phyloP scores from a whole-genome alignment of 2,113 vertebrate genomes.

The Phainopepla nitens region DNA sequence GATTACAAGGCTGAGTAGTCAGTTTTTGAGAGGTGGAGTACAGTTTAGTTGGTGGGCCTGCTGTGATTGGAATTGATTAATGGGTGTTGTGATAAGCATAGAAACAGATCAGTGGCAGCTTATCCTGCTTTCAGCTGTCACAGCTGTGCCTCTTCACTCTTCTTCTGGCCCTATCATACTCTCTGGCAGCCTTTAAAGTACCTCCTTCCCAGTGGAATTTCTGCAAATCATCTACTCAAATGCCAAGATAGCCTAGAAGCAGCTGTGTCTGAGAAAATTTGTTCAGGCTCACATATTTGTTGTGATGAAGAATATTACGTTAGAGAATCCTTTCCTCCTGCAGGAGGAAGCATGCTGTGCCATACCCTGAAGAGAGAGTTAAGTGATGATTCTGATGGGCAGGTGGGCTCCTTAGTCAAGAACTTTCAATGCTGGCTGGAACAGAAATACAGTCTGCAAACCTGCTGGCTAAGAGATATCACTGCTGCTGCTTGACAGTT shows the following conservation, averaged over 20 bases:
- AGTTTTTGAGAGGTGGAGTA: constrained; percentile 49
- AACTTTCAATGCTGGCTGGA: neutral
- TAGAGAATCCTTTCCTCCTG: neutral
- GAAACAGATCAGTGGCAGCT: constrained; percentile 62
- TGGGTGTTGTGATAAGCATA: constrained; percentile 66
- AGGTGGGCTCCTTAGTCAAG: neutral
- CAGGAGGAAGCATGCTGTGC: neutral
- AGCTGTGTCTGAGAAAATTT: constrained; percentile 55
- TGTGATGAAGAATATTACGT: neutral
- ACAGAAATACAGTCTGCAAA: neutral
- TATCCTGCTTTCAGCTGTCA: constrained; percentile 71
- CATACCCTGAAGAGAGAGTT: neutral
- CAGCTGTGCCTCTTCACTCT: constrained; percentile 69
- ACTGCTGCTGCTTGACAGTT: neutral
- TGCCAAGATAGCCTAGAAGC: constrained; percentile 52
- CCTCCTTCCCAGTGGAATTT: constrained; percentile 67
- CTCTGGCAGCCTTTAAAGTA: constrained; percentile 51
- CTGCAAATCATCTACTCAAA: constrained; percentile 59
- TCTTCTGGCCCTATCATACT: constrained; percentile 43
- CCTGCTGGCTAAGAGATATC: neutral
- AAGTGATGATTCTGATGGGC: neutral
- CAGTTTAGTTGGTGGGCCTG: constrained; percentile 47
- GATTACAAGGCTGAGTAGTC: constrained; percentile 51
- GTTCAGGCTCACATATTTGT: neutral
- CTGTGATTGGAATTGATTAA: constrained; percentile 68